A percentile compares a stretch with the other conserved stretches of the same genome.
Conservation (phyloP, 2,888 invertebrate species). For the Ceriagrion tenellum region DNA sequence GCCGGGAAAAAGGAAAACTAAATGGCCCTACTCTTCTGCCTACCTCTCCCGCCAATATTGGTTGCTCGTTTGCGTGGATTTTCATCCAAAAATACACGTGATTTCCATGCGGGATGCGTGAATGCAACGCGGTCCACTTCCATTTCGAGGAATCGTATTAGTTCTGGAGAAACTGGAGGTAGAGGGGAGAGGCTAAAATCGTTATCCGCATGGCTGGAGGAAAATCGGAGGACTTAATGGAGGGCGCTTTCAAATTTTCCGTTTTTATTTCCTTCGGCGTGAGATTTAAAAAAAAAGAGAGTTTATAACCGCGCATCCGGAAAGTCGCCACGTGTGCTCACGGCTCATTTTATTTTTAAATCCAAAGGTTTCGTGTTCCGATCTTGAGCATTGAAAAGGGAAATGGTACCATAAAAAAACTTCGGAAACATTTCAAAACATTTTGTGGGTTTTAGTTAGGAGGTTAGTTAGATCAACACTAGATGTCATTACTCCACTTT, state of each 20-base stretch:
- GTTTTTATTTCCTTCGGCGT: neutral
- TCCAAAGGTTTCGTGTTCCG: neutral
- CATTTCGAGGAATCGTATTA: neutral
- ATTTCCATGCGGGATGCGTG: neutral
- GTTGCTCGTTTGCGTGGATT: neutral
- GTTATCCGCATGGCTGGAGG: slow-evolving; percentile 3
- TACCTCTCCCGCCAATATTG: neutral
- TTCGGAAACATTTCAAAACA: neutral
- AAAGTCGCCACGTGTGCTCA: neutral
- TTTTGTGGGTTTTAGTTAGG: neutral
- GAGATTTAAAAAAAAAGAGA: neutral
- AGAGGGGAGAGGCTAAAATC: neutral
- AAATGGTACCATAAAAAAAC: too few relatives aligned
- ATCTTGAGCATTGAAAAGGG: neutral
- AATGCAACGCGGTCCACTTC: neutral
- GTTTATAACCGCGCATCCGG: neutral
- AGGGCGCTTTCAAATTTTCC: neutral
- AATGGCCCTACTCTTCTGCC: neutral
- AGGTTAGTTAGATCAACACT: too few relatives aligned
- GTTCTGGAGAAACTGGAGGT: neutral
- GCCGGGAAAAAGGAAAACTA: neutral
- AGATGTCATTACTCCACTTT: too few relatives aligned
- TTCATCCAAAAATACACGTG: neutral
- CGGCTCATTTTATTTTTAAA: neutral
- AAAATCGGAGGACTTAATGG: slow-evolving; percentile 14